Base-by-base conservation (phyloP, 2,888 invertebrate species). In the Apamea epomidion region DNA sequence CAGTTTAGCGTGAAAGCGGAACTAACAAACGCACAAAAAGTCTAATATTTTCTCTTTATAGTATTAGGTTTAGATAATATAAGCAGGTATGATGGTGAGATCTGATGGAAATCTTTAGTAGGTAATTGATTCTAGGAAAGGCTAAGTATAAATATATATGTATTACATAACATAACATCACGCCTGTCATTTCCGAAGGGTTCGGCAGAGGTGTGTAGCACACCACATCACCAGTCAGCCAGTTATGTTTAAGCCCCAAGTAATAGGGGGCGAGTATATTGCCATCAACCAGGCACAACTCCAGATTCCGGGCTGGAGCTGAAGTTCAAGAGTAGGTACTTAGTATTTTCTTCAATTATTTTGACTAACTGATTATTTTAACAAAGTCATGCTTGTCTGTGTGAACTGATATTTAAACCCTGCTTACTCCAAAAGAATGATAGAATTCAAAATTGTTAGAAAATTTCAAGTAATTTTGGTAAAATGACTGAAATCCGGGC, bases 401-500 rank as follows among this genome's bases (percentile, higher is more conserved):
- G 5, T 37, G 37, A 25, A 25, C 10, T 54, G 10, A 45, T 54
- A n/a, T 16, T 21, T 0, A n/a, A 51, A 3, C 29, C 0, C 18
- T n/a, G 14, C 21, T 6, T 58, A 16, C 37, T 16, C 6, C 1
- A 42, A 71, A 42, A 21, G 12, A 21, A 10, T 2, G 8, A 18
- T 16, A 45, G 5, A 37, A 54, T 18, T 32, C 18, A 29, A 16
- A 29, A 16, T 72, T 7, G 5, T n/a, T 14, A 10, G n/a, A 32
- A 60, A 14, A 32, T 21, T 29, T 70, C 7, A 45, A 51, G 21
- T 29, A 7, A n/a, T 51, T 76, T 65, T 21, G 12, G 58, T 21
- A 5, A 45, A 65, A 54, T 68, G 4, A 54, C 32, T 68, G 62
- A 67, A 84, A 78, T 71, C 58, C 29, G 29, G 51, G n/a, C 29